Evolutionary conservation across 2,113 vertebrate genomes (phyloP).

Genomic region (Archocentrus centrarchus): DNA sequence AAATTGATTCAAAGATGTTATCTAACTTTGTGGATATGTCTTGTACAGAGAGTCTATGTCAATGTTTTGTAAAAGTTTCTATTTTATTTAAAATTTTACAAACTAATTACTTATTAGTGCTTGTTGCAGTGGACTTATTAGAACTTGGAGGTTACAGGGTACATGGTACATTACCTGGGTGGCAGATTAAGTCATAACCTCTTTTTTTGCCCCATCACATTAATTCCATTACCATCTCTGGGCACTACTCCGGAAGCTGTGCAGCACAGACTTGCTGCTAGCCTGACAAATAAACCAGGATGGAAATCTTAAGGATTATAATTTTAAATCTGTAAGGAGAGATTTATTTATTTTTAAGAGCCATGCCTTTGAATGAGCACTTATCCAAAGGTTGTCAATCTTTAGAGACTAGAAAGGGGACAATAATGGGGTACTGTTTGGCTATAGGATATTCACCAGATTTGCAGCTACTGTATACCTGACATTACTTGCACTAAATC

Average conservation of each 20-base stretch:
- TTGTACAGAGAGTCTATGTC: not conserved
- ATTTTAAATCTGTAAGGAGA: slow-evolving; percentile 20
- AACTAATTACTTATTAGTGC: not conserved
- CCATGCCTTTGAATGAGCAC: slow-evolving; percentile 5
- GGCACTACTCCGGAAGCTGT: not conserved
- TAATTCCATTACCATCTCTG: not conserved
- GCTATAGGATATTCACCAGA: slow-evolving; percentile 25
- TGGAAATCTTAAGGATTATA: slow-evolving; percentile 33
- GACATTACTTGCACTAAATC: slow-evolving; percentile 75
- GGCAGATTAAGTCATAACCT: not conserved
- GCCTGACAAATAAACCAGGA: not conserved
- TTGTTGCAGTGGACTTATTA: not conserved
- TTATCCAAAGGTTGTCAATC: slow-evolving; percentile 16
- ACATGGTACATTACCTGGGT: not conserved
- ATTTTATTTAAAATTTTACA: not conserved
- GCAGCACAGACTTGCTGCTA: not conserved
- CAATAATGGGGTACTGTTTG: slow-evolving; percentile 33
- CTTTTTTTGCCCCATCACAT: not conserved
- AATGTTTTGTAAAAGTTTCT: not conserved
- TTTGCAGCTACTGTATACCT: slow-evolving; percentile 56
- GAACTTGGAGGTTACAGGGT: slow-evolving; percentile 2
- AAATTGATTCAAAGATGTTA: not conserved
- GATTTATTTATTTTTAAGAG: not conserved
- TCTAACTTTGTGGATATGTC: slow-evolving; percentile 13
- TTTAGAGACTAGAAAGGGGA: slow-evolving; percentile 3